Evolutionary conservation across 1,140 invertebrate genomes (phyloP).

Genomic region (Drosophila miranda): DNA sequence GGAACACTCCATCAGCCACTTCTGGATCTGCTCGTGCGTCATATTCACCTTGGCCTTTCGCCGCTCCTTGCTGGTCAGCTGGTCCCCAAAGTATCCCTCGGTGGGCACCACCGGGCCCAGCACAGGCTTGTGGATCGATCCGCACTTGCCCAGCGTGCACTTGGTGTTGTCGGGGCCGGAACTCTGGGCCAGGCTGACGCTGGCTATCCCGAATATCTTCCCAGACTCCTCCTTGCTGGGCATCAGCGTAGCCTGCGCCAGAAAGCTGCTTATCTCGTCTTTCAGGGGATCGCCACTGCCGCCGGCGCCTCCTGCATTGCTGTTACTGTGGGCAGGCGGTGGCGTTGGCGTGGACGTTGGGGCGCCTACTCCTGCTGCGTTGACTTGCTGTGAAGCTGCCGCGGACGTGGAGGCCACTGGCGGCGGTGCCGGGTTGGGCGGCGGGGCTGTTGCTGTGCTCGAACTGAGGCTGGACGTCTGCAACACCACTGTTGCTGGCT

Average conservation of each 20-base stretch:
- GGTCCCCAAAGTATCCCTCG: slow-evolving; percentile 76
- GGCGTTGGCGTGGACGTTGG: slow-evolving; percentile 31
- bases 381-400: slow-evolving; percentile 45
- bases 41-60: slow-evolving; percentile 88
- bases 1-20: slow-evolving; percentile 87
- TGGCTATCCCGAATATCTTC: slow-evolving; percentile 83
- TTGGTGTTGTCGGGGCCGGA: slow-evolving; percentile 81
- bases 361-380: slow-evolving; percentile 15
- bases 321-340: slow-evolving; percentile 30
- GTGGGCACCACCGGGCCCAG: slow-evolving; percentile 80
- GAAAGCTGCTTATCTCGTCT: slow-evolving; percentile 75
- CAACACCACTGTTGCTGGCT: slow-evolving; percentile 37
- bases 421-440: slow-evolving; percentile 17
- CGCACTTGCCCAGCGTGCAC: slow-evolving; percentile 81
- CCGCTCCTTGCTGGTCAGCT: slow-evolving; percentile 76
- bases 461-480: slow-evolving; percentile 55
- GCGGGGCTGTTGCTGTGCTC: slow-evolving; percentile 31
- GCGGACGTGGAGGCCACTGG: slow-evolving; percentile 59
- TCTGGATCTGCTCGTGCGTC: slow-evolving; percentile 88
- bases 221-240: slow-evolving; percentile 82
- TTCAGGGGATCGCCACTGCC: slow-evolving; percentile 62
- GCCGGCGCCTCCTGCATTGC: slow-evolving; percentile 4
- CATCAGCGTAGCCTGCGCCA: slow-evolving; percentile 78
- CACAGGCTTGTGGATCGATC: slow-evolving; percentile 80
- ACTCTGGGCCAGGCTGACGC: slow-evolving; percentile 81